A percentile compares a stretch with the other conserved stretches of the same genome.
phyloP scores from a whole-genome alignment of 2,797 vertebrate species.

The Sciaenops ocellatus region DNA sequence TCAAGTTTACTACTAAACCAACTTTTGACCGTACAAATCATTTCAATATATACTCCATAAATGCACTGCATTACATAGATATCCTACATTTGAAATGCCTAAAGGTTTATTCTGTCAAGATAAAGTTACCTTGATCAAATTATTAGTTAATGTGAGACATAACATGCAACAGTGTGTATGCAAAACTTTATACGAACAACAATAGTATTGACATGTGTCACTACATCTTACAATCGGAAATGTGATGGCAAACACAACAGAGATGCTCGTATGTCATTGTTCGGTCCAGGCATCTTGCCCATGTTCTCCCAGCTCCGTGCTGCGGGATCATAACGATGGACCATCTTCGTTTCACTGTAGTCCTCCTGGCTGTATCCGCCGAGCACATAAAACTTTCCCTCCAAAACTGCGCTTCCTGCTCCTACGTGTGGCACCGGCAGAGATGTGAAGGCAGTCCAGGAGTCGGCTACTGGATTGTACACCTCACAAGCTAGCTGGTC shows the following conservation, averaged over 20 bases:
- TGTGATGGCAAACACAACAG: constrained; percentile 77
- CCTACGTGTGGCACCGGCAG: constrained; percentile 82
- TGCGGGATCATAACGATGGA: constrained; percentile 80
- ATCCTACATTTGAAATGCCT: neutral
- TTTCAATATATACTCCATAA: neutral
- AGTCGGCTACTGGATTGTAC: constrained; percentile 71
- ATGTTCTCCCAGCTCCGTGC: constrained; percentile 81
- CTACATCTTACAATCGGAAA: constrained; percentile 41
- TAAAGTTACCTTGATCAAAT: neutral
- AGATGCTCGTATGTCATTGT: constrained; percentile 80
- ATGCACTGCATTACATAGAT: neutral
- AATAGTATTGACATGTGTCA: constrained; percentile 8
- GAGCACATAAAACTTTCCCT: constrained; percentile 84
- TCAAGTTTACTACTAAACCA: neutral
- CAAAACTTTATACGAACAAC: neutral
- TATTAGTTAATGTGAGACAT: neutral
- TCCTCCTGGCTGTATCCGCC: constrained; percentile 86
- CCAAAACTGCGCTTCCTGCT: constrained; percentile 81
- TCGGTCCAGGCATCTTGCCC: constrained; percentile 84
- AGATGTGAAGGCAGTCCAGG: constrained; percentile 74
- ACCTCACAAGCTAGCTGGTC: constrained; percentile 82
- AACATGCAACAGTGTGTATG: neutral
- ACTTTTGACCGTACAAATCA: neutral
- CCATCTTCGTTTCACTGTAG: constrained; percentile 74
- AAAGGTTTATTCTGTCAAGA: neutral